Evolutionary conservation across 2,888 invertebrate species (phyloP).

Genomic region (Mamestra brassicae): DNA sequence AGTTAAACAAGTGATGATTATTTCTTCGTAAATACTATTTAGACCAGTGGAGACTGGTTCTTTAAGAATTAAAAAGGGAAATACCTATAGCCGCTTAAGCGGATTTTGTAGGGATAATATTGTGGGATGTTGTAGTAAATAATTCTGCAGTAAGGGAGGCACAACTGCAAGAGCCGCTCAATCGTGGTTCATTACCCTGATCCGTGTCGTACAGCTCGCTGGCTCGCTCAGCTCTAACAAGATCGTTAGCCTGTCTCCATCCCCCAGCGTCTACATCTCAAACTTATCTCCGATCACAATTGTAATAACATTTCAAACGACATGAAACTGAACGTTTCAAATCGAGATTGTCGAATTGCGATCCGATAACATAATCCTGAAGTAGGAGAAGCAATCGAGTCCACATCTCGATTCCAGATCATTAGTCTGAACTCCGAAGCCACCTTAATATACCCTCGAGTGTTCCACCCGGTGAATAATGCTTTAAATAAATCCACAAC

Average conservation of each 20-base stretch:
- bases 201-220: slow-evolving; percentile 59
- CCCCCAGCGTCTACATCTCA: slow-evolving; percentile 56
- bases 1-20: slow-evolving; percentile 49
- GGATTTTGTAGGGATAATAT: slow-evolving; percentile 6
- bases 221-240: slow-evolving; percentile 69
- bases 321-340: slow-evolving; percentile 51
- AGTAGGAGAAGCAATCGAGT: slow-evolving; percentile 65
- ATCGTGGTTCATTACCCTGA: slow-evolving; percentile 72
- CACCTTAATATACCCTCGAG: slow-evolving; percentile 59
- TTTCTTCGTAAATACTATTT: slow-evolving; percentile 23
- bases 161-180: slow-evolving; percentile 22
- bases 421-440: slow-evolving; percentile 65
- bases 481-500: slow-evolving; percentile 54
- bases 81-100: slow-evolving; percentile 6
- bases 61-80: slow-evolving; percentile 6
- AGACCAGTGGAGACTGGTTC: slow-evolving; percentile 15
- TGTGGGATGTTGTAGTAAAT: slow-evolving; percentile 15
- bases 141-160: slow-evolving; percentile 11
- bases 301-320: slow-evolving; percentile 68
- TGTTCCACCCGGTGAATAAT: slow-evolving; percentile 47
- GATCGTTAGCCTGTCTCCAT: slow-evolving; percentile 73
- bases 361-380: slow-evolving; percentile 58
- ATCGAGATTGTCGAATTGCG: slow-evolving; percentile 58
- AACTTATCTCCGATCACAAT: slow-evolving; percentile 66
- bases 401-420: slow-evolving; percentile 68